A percentile compares a stretch with the other conserved stretches of the same genome.
phyloP scores from a whole-genome alignment of 2,113 vertebrate species.

The Oreocharis arfaki region DNA sequence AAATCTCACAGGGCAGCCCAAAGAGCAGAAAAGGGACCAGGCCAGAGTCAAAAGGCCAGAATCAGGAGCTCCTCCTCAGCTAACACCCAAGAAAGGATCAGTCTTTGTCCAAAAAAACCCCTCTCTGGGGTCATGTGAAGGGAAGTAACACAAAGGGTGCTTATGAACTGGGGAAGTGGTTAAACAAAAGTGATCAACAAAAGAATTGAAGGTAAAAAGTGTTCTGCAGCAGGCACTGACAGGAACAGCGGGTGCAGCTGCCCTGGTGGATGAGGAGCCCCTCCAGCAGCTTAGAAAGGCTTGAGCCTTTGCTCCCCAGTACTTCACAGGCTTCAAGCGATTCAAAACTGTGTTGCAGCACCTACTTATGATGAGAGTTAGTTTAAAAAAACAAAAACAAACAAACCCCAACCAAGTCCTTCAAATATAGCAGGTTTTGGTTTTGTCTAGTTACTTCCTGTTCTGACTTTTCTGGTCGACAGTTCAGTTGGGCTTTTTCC shows the following conservation, averaged over 20 bases:
- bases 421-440: background rate
- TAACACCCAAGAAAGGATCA: background rate
- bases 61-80: background rate
- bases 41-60: background rate
- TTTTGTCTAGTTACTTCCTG: background rate
- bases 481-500: background rate
- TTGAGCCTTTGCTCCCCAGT: background rate
- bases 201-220: background rate
- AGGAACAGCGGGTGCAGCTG: accelerated
- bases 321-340: accelerated
- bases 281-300: background rate
- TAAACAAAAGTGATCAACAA: background rate
- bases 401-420: background rate
- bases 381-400: background rate
- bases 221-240: accelerated
- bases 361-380: background rate
- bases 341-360: background rate
- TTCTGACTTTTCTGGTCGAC: background rate
- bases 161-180: background rate
- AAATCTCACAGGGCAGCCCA: background rate
- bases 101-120: background rate
- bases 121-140: background rate
- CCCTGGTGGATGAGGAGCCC: background rate
- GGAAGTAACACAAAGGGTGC: background rate
- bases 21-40: background rate